Evolutionary conservation across 2,113 vertebrate genomes (phyloP).

Genomic region (human (Homo sapiens)): DNA sequence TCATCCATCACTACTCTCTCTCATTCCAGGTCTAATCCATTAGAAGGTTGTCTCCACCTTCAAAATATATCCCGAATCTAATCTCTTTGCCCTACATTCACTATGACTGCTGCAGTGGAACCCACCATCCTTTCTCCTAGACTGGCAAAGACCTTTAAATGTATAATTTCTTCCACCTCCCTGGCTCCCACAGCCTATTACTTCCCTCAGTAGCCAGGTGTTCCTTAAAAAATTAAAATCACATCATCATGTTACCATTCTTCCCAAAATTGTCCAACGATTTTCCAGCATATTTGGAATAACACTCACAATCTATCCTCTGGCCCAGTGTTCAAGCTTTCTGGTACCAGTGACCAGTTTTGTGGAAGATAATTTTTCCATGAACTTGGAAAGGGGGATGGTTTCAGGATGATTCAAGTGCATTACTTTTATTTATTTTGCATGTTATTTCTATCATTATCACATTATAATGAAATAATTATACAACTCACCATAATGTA

Average conservation of each 20-base stretch:
- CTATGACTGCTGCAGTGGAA: accelerated
- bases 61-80: background rate
- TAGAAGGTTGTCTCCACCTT: background rate
- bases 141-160: background rate
- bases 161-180: accelerated
- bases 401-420: too few species aligned
- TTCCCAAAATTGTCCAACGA: background rate
- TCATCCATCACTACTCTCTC: background rate
- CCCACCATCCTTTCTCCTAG: background rate
- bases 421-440: too few species aligned
- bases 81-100: background rate
- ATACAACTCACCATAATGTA: too few species aligned
- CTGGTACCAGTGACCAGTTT: too few species aligned
- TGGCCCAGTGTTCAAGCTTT: too few species aligned
- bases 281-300: background rate
- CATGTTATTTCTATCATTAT: too few species aligned
- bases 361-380: too few species aligned
- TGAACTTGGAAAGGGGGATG: too few species aligned
- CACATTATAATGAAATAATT: too few species aligned
- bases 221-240: background rate
- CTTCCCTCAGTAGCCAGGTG: background rate
- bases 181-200: background rate
- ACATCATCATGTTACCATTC: background rate
- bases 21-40: background rate
- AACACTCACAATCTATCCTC: background rate